Conservation (phyloP, 2,113 vertebrate genomes). For the Elanus axillaris region DNA sequence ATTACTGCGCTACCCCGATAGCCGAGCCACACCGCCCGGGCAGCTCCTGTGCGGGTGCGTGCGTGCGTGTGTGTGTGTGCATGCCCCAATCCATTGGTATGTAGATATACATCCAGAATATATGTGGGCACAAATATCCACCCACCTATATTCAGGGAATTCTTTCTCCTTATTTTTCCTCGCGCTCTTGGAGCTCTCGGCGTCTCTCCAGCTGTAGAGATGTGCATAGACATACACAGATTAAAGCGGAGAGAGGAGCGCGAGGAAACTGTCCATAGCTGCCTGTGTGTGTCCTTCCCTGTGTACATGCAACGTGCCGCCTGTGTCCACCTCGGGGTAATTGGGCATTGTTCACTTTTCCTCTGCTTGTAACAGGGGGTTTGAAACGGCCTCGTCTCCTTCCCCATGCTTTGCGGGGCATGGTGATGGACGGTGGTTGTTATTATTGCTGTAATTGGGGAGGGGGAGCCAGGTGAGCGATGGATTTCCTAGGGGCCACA, state of each 20-base stretch:
- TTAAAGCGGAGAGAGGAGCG: neutral
- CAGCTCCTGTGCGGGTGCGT: neutral
- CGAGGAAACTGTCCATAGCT: neutral
- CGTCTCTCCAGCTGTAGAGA: neutral
- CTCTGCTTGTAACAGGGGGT: neutral
- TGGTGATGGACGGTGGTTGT: neutral
- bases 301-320: neutral
- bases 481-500: neutral
- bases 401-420: neutral
- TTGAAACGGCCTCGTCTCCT: neutral
- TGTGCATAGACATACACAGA: neutral
- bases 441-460: neutral
- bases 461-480: neutral
- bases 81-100: neutral
- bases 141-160: neutral
- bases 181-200: neutral
- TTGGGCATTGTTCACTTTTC: conserved; percentile 34
- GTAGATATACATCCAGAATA: neutral
- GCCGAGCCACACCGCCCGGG: neutral
- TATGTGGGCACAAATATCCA: conserved; percentile 24
- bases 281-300: neutral
- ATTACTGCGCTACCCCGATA: neutral
- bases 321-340: neutral
- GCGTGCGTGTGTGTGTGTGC: neutral
- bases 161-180: neutral